These are phyloP conservation scores for Hyles euphorbiae DNA, from an alignment of 1,140 invertebrate genomes.

Conservation along the genomic window DNA sequence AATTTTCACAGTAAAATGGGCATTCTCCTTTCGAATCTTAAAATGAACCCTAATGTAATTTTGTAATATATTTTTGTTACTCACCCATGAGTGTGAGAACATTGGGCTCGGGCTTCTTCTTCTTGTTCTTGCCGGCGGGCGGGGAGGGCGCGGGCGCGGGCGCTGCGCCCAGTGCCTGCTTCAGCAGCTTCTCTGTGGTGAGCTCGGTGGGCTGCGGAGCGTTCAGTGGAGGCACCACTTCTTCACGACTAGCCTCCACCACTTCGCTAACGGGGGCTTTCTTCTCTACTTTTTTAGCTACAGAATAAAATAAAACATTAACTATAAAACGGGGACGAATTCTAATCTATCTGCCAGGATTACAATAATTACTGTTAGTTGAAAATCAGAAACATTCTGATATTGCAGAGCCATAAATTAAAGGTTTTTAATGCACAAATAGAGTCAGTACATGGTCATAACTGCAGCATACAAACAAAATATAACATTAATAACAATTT, in stretches of 20 bases:
- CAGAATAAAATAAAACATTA: slow-evolving; percentile 7
- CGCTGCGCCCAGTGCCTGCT: slow-evolving; percentile 39
- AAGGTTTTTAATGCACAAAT: no score
- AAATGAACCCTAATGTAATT: neutral
- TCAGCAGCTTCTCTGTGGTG: slow-evolving; percentile 68
- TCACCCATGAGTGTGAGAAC: slow-evolving; percentile 65
- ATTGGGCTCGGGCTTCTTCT: slow-evolving; percentile 67
- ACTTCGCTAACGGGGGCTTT: slow-evolving; percentile 31
- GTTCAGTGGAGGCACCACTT: slow-evolving; percentile 56
- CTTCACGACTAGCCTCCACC: slow-evolving; percentile 28
- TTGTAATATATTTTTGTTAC: neutral
- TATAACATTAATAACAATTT: no score
- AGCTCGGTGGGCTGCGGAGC: slow-evolving; percentile 64
- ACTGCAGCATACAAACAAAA: no score
- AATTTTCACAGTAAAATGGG: no score
- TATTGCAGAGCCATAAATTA: no score
- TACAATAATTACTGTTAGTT: no score
- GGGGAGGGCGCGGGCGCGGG: slow-evolving; percentile 36
- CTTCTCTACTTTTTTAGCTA: slow-evolving; percentile 50
- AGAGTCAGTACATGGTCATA: no score
- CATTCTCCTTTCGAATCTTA: no score
- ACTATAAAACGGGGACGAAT: no score
- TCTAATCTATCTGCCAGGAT: no score
- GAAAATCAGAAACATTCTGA: no score
- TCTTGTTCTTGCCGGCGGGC: slow-evolving; percentile 63